Evolutionary conservation across 2,888 invertebrate genomes (phyloP).

Genomic region (Drosophila mercatorum): DNA sequence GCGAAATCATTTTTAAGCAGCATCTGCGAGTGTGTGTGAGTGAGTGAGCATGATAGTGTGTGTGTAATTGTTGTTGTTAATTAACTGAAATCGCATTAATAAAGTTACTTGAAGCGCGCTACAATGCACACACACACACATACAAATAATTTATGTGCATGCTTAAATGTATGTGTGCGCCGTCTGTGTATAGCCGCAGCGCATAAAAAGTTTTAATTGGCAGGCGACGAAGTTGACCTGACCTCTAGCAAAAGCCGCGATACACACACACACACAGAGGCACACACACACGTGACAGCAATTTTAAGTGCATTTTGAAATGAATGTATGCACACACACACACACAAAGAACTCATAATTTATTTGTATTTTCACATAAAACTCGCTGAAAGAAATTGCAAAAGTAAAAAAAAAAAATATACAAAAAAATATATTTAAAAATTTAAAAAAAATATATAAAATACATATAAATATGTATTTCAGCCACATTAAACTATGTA

Average conservation of each 20-base stretch:
- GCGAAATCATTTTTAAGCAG: conserved; percentile 35
- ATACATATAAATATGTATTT: too few relatives aligned
- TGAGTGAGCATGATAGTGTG: neutral
- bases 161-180: neutral
- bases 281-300: conserved; percentile 25
- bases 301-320: conserved; percentile 71
- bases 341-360: conserved; percentile 17
- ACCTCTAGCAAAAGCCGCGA: conserved; percentile 59
- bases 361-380: conserved; percentile 20
- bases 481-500: too few relatives aligned
- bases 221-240: conserved; percentile 78
- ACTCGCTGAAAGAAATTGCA: neutral
- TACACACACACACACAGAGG: conserved; percentile 27
- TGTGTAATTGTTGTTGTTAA: conserved; percentile 66
- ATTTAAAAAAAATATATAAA: too few relatives aligned
- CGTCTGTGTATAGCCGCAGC: conserved; percentile 50
- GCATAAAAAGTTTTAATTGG: conserved; percentile 76
- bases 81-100: conserved; percentile 76
- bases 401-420: neutral
- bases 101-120: conserved; percentile 62
- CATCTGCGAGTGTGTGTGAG: neutral
- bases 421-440: too few relatives aligned
- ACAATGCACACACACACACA: conserved; percentile 12
- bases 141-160: conserved; percentile 7
- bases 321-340: conserved; percentile 33